Evolutionary conservation across 2,797 vertebrate genomes (phyloP).

Genomic region (Dromococcyx pavoninus): DNA sequence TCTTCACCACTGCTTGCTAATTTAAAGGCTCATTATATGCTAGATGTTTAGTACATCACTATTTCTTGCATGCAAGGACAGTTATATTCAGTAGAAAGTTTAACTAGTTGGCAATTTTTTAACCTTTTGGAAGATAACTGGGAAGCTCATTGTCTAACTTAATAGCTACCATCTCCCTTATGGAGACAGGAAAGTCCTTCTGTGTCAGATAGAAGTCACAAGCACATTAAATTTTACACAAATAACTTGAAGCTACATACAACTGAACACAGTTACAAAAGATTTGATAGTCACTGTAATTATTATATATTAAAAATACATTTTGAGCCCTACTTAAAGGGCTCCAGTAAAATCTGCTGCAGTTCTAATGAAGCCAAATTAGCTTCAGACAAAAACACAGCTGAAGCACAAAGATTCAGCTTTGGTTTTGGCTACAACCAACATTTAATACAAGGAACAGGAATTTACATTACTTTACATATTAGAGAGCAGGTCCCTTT

Average conservation of each 20-base stretch:
- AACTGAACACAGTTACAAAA: conserved; percentile 51
- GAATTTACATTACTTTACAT: conserved; percentile 62
- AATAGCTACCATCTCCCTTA: background rate
- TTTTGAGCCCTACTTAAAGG: background rate
- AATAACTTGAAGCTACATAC: conserved; percentile 47
- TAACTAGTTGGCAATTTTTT: background rate
- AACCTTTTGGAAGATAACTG: background rate
- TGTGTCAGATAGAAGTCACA: conserved; percentile 12
- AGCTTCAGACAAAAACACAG: conserved; percentile 47
- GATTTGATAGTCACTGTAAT: background rate
- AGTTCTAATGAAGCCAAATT: conserved; percentile 24
- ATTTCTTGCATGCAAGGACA: conserved; percentile 53
- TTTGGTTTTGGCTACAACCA: conserved; percentile 41
- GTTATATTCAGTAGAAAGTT: conserved; percentile 52
- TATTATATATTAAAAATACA: conserved; percentile 39
- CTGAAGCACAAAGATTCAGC: conserved; percentile 36
- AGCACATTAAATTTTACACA: conserved; percentile 28
- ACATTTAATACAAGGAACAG: conserved; percentile 38
- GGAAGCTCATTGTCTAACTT: conserved; percentile 15
- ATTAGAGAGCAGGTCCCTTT: background rate
- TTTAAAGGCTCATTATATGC: background rate
- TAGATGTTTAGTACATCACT: background rate
- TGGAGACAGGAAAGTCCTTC: background rate
- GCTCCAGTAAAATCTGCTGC: background rate
- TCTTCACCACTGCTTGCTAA: background rate